Conservation (phyloP, 2,888 invertebrate genomes). For the Eupithecia dodoneata region DNA sequence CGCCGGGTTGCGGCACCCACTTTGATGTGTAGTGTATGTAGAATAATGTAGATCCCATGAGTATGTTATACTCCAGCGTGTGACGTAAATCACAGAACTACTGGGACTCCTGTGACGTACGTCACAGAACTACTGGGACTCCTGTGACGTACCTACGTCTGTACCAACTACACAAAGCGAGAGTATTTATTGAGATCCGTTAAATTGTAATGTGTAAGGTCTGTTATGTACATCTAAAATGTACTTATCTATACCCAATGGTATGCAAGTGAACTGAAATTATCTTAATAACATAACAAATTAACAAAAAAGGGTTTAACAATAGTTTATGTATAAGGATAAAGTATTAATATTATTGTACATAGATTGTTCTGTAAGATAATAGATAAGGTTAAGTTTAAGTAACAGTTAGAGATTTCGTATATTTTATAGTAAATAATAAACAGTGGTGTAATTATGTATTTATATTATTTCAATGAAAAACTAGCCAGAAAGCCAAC, state of each 20-base stretch:
- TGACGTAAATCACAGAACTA: too few relatives aligned
- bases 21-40: neutral
- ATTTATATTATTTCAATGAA: conserved; percentile 36
- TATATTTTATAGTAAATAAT: conserved; percentile 23
- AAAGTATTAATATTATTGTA: conserved; percentile 45
- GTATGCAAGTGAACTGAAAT: conserved; percentile 30
- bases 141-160: too few relatives aligned
- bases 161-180: neutral
- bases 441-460: conserved; percentile 47
- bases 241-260: neutral
- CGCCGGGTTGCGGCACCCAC: neutral
- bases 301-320: conserved; percentile 16
- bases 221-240: neutral
- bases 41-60: too few relatives aligned
- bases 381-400: conserved; percentile 31
- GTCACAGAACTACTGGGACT: too few relatives aligned
- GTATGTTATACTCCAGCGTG: too few relatives aligned
- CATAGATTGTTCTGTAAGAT: conserved; percentile 43
- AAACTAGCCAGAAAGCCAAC: neutral
- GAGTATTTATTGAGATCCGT: neutral
- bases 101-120: too few relatives aligned
- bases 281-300: conserved; percentile 11
- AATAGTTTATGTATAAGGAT: conserved; percentile 18
- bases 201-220: neutral
- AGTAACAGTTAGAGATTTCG: conserved; percentile 7